Conservation (phyloP, 2,113 vertebrate genomes). For the Blennius ocellaris region DNA sequence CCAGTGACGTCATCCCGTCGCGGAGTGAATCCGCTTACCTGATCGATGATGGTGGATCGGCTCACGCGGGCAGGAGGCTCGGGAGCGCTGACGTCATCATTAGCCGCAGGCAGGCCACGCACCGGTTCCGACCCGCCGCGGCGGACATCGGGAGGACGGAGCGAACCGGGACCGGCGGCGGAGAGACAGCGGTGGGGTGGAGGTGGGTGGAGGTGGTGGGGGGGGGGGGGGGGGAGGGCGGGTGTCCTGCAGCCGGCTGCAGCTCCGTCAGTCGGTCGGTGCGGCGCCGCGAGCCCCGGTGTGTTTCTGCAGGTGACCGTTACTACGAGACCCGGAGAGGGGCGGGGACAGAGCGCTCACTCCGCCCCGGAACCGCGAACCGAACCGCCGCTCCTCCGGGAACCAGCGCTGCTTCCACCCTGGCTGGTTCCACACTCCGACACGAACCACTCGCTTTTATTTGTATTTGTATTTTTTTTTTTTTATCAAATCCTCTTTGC, state of each 20-base stretch:
- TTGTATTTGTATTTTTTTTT: no score
- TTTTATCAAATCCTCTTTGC: no score
- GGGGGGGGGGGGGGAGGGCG: not conserved
- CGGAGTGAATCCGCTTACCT: constrained; percentile 13
- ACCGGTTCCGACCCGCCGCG: constrained; percentile 27
- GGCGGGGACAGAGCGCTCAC: constrained; percentile 20
- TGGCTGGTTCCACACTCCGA: no score
- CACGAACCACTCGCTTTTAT: no score
- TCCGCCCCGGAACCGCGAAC: no score
- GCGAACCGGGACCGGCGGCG: constrained; percentile 39
- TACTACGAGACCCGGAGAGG: constrained; percentile 68
- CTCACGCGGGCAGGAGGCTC: constrained; percentile 34
- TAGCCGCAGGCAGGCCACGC: constrained; percentile 53
- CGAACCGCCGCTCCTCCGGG: no score
- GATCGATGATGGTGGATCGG: constrained; percentile 61
- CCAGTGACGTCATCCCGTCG: no score
- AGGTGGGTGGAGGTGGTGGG: no score
- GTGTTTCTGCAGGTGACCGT: constrained; percentile 76
- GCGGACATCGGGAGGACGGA: constrained; percentile 16
- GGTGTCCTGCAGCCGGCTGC: not conserved
- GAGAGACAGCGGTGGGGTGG: no score
- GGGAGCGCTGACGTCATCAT: constrained; percentile 68
- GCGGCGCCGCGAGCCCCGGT: constrained; percentile 54
- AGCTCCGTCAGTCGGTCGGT: constrained; percentile 29
- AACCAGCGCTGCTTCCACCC: no score